Evolutionary conservation across 1,140 invertebrate genomes (phyloP).

Genomic region (Patella vulgata): DNA sequence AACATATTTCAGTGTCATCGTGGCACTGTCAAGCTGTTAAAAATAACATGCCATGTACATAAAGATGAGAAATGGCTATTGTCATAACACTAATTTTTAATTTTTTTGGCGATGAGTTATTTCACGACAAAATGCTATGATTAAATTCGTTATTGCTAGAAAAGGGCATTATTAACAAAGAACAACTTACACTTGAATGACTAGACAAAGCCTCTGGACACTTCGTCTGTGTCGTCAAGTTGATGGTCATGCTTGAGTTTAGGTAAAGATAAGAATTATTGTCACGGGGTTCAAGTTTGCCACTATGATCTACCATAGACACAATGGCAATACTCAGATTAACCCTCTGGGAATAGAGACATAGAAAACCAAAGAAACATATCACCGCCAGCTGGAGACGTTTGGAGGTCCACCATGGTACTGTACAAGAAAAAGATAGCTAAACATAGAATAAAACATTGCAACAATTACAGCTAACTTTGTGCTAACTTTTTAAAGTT

Average conservation of each 20-base stretch:
- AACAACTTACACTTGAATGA: slow-evolving; percentile 15
- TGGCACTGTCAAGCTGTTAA: too few relatives aligned
- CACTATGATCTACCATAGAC: slow-evolving; percentile 74
- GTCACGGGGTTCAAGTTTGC: slow-evolving; percentile 2
- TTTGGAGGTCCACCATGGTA: slow-evolving; percentile 60
- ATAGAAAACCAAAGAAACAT: slow-evolving; percentile 55
- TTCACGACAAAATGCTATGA: too few relatives aligned
- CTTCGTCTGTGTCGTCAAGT: slow-evolving; percentile 7
- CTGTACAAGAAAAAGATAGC: slow-evolving; percentile 31
- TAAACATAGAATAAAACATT: too few relatives aligned
- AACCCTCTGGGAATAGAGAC: slow-evolving; percentile 71
- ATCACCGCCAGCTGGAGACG: slow-evolving; percentile 45
- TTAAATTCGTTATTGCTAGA: too few relatives aligned
- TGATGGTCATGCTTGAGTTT: neutral
- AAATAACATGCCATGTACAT: too few relatives aligned
- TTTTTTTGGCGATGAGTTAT: too few relatives aligned
- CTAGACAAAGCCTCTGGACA: slow-evolving; percentile 4
- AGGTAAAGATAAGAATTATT: too few relatives aligned
- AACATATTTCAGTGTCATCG: too few relatives aligned
- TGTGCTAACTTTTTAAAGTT: slow-evolving; percentile 5
- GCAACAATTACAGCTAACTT: slow-evolving; percentile 6
- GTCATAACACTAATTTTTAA: too few relatives aligned
- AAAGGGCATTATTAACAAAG: too few relatives aligned
- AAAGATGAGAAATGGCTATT: too few relatives aligned
- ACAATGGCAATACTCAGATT: slow-evolving; percentile 91